Conservation (phyloP, 1,140 invertebrate genomes). For the Monomorium pharaonis region DNA sequence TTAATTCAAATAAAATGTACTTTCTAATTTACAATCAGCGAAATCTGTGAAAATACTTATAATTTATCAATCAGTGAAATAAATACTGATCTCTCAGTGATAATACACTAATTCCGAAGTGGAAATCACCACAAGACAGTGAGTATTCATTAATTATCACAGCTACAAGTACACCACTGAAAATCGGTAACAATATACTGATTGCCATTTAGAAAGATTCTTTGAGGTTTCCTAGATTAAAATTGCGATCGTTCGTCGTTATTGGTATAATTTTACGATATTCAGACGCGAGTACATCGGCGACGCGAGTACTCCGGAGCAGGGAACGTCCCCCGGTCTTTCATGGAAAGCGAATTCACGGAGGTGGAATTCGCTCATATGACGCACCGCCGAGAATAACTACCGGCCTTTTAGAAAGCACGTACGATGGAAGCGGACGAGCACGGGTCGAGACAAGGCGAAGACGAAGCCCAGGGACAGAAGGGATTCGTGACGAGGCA, state of each 20-base stretch:
- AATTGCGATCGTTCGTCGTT: not conserved
- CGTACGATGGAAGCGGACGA: not conserved
- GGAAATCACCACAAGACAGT: too few relatives aligned
- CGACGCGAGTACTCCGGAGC: too few relatives aligned
- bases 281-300: not conserved
- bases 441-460: not conserved
- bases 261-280: not conserved
- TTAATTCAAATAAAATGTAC: too few relatives aligned
- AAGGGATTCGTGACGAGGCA: constrained; percentile 52
- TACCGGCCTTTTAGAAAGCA: constrained; percentile 51
- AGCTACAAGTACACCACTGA: too few relatives aligned
- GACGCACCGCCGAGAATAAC: constrained; percentile 49
- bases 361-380: constrained; percentile 22
- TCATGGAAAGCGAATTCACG: not conserved
- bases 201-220: too few relatives aligned
- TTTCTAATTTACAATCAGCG: too few relatives aligned
- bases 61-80: too few relatives aligned
- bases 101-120: too few relatives aligned
- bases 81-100: too few relatives aligned
- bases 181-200: too few relatives aligned
- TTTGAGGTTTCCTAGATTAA: not conserved
- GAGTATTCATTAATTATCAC: too few relatives aligned
- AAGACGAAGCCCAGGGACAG: constrained; percentile 2
- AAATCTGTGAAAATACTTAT: too few relatives aligned
- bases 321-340: not conserved